Evolutionary conservation across 2,888 invertebrate species (phyloP).

Genomic region (Oligia fasciuncula): DNA sequence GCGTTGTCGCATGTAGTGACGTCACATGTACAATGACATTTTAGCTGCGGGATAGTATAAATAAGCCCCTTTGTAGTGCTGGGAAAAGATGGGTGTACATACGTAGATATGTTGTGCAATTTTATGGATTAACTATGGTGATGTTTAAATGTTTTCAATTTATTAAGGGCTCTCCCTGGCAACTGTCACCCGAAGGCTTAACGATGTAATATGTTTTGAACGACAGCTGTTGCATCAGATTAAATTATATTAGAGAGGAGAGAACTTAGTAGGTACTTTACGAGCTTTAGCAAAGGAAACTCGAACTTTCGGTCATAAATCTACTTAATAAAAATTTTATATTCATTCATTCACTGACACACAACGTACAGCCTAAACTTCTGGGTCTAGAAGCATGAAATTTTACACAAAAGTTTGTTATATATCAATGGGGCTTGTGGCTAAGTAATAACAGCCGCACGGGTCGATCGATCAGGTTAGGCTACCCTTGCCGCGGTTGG

Average conservation of each 20-base stretch:
- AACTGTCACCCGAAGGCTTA: neutral
- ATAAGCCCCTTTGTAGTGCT: constrained; percentile 59
- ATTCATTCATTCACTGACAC: neutral
- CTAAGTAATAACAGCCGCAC: too few species aligned
- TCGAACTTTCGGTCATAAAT: neutral
- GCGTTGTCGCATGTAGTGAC: constrained; percentile 68
- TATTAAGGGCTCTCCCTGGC: neutral
- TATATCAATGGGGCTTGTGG: neutral
- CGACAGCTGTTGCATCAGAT: neutral
- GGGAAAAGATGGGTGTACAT: constrained; percentile 32
- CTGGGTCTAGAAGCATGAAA: neutral
- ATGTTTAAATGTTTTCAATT: constrained; percentile 9
- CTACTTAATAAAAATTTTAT: neutral
- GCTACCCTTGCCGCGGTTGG: too few species aligned
- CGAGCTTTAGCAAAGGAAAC: neutral
- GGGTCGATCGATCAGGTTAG: too few species aligned
- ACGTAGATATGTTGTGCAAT: constrained; percentile 14
- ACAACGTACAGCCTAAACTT: neutral
- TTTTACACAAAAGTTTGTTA: neutral
- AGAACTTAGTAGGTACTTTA: neutral
- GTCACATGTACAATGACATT: constrained; percentile 57
- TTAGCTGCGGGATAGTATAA: constrained; percentile 44
- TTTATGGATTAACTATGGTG: constrained; percentile 2
- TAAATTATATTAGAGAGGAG: neutral
- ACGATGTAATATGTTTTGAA: neutral